Percentiles rank a stretch among this genome's conserved stretches.
Evolutionary conservation across 2,797 vertebrate species (phyloP).

Genomic region (Anolis apletophallus): DNA sequence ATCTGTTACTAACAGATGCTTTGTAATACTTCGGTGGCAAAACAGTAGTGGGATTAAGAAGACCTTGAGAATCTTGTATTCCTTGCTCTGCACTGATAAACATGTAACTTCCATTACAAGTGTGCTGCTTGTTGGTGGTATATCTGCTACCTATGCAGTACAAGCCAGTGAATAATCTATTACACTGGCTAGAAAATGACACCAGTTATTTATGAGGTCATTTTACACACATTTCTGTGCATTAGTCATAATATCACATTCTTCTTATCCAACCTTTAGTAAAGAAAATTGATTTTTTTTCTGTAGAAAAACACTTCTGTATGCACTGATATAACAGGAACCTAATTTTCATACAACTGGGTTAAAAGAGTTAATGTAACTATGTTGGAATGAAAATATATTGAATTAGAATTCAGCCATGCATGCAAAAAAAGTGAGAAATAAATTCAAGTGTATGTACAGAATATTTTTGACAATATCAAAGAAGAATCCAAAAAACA

Average conservation of each 20-base stretch:
- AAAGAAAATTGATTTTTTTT: conserved; percentile 38
- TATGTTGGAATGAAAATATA: conserved; percentile 44
- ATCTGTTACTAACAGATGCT: conserved; percentile 66
- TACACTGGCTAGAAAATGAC: conserved; percentile 36
- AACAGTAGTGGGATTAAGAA: conserved; percentile 67
- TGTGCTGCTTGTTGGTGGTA: background rate
- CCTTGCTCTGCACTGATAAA: conserved; percentile 61
- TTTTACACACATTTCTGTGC: conserved; percentile 36
- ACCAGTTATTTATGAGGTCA: conserved; percentile 48
- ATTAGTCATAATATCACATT: conserved; percentile 34
- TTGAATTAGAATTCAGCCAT: conserved; percentile 65
- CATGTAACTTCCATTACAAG: conserved; percentile 44
- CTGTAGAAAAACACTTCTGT: conserved; percentile 25
- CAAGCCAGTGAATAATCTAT: background rate
- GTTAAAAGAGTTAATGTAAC: conserved; percentile 53
- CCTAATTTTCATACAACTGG: conserved; percentile 30
- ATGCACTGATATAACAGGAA: conserved; percentile 18
- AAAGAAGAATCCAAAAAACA: conserved; percentile 55
- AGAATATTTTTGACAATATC: conserved; percentile 56
- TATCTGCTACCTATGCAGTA: background rate
- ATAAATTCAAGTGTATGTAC: conserved; percentile 63
- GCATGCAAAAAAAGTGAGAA: conserved; percentile 63
- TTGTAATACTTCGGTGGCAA: conserved; percentile 55
- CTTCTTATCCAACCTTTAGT: conserved; percentile 28
- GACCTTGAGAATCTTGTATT: conserved; percentile 46